These are phyloP conservation scores for Meganola albula DNA, from an alignment of 2,888 invertebrate species.

Conservation along the genomic window DNA sequence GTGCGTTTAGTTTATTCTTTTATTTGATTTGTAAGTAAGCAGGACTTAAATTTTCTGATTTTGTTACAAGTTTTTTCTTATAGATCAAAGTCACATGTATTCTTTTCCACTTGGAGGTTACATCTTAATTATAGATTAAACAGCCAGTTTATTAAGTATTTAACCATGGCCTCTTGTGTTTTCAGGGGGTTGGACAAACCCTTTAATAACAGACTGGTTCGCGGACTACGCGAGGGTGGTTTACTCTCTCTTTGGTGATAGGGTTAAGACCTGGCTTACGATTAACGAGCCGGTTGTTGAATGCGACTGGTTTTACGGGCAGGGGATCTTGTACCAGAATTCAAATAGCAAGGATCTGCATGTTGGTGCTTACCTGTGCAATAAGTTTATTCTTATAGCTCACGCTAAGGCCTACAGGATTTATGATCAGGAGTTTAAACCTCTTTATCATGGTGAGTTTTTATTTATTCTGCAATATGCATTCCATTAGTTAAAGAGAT, in stretches of 20 bases:
- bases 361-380: constrained; percentile 19
- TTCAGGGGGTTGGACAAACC: constrained; percentile 80
- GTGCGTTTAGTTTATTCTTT: too few species aligned
- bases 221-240: constrained; percentile 76
- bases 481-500: too few species aligned
- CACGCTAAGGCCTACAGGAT: constrained; percentile 79
- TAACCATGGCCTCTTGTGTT: background rate
- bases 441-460: constrained; percentile 13
- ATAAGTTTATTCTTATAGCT: constrained; percentile 79
- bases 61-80: too few species aligned
- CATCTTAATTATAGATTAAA: too few species aligned
- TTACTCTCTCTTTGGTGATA: constrained; percentile 74
- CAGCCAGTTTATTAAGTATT: background rate
- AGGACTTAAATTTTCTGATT: too few species aligned
- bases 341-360: constrained; percentile 9
- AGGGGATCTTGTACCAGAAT: too few species aligned
- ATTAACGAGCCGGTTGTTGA: constrained; percentile 80
- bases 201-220: constrained; percentile 75
- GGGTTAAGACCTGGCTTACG: constrained; percentile 82
- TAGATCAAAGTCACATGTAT: too few species aligned
- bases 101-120: too few species aligned
- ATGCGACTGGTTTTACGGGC: constrained; percentile 37
- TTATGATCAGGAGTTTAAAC: constrained; percentile 70
- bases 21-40: too few species aligned
- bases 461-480: too few species aligned